Evolutionary conservation across 2,797 vertebrate species (phyloP).

Genomic region (Aphelocoma californica): DNA sequence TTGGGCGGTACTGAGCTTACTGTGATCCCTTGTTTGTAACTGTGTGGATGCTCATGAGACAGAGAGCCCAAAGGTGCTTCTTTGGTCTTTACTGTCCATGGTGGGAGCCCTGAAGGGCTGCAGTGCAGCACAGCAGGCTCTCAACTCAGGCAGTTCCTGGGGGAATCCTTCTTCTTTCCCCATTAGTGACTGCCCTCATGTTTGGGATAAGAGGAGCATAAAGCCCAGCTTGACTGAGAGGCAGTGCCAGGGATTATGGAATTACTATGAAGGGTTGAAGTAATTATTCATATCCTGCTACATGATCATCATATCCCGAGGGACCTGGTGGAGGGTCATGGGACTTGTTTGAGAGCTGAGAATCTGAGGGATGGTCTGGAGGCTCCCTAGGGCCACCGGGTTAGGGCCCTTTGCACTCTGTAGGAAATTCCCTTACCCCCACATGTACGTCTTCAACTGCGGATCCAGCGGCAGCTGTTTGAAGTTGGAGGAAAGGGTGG

Average conservation of each 20-base stretch:
- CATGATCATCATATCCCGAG: rapidly evolving
- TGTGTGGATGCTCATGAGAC: background rate
- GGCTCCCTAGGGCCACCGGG: background rate
- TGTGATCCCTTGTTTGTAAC: background rate
- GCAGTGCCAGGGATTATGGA: background rate
- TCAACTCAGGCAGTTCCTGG: rapidly evolving
- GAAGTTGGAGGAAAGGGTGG: background rate
- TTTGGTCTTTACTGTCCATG: background rate
- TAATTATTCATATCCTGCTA: background rate
- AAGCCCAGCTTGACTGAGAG: background rate
- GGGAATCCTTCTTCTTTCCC: background rate
- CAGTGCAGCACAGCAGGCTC: background rate
- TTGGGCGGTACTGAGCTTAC: background rate
- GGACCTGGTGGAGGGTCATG: background rate
- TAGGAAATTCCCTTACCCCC: background rate
- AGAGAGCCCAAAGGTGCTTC: background rate
- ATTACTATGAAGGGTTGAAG: background rate
- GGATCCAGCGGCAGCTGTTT: background rate
- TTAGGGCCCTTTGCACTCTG: background rate
- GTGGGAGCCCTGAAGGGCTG: background rate
- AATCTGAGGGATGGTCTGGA: background rate
- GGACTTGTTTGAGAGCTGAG: background rate
- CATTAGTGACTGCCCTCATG: background rate
- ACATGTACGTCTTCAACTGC: rapidly evolving
- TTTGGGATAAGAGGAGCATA: background rate